Base-by-base conservation (phyloP, 2,797 vertebrate genomes). In the Monodelphis domestica region DNA sequence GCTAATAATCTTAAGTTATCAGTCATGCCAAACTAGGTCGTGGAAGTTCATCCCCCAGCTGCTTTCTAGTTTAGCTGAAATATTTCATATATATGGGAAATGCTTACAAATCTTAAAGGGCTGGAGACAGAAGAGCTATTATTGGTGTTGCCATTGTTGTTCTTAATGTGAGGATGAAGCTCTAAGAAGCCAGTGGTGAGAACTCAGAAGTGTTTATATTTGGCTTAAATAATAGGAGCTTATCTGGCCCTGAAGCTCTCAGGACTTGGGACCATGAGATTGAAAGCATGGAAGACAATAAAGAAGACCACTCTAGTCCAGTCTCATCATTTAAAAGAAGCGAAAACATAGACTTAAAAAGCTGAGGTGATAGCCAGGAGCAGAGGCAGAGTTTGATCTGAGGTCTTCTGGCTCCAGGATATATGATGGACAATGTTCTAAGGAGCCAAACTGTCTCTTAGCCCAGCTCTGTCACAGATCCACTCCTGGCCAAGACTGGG, bases 171-270 rank as follows among this genome's bases (percentile, higher is more conserved):
- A 26, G 21, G 70, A 45, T 84, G 70, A 45, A 50, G 21, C 70
- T 26, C 4, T 10, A 9, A n/a, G 59, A 70, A 50, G 38, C 70
- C 24, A 50, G 21, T 45, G 21, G 38, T 4, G 38, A 84, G 70
- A 84, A 84, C 84, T 26, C 70, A 45, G 21, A 84, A 50, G 50
- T 91, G 90, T 94, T 95, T 95, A 63, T 90, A 89, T 96, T 89
- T 95, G 78, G 55, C 93, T 96, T 95, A n/a, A n/a, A n/a, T n/a
- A n/a, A 29, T 33, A 59, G 57, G 57, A 59, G 12, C 4, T 6
- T 29, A 29, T 29, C 33, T 15, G 14, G 78, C 38, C 17, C n/a
- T 21, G 14, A 78, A 78, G 78, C 7, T 78, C 63, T 2, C 0
- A 9, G 15, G 21, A 21, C 17, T 78, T 78, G 63, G 17, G 2